phyloP scores from a whole-genome alignment of 2,113 vertebrate species.

The Cephalopterus ornatus region DNA sequence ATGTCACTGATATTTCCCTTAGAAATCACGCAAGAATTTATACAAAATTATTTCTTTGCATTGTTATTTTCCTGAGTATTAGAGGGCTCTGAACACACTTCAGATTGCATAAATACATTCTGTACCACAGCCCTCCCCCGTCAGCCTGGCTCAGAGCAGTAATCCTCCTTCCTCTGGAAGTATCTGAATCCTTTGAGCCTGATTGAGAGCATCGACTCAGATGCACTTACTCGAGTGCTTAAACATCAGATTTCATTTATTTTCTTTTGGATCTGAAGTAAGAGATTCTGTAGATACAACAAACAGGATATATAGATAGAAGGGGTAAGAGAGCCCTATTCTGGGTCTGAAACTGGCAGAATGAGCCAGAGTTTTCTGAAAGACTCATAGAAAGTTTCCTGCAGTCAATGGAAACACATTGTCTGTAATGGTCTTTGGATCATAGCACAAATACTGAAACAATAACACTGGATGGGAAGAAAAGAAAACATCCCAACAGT shows the following conservation, averaged over 20 bases:
- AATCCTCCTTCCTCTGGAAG: neutral
- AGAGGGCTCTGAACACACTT: neutral
- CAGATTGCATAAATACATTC: neutral
- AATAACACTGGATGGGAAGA: neutral
- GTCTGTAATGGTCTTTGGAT: neutral
- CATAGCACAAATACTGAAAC: neutral
- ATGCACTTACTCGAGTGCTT: neutral
- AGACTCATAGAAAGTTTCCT: neutral
- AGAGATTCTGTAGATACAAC: neutral
- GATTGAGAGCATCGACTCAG: neutral
- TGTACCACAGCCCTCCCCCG: neutral
- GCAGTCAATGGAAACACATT: neutral
- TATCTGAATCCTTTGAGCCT: neutral
- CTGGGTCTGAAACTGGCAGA: neutral
- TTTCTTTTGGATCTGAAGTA: neutral
- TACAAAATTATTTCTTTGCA: neutral
- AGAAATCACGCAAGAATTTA: neutral
- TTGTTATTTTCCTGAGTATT: neutral
- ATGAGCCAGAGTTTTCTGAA: neutral
- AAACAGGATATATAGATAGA: accelerated
- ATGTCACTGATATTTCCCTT: neutral
- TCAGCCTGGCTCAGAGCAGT: neutral
- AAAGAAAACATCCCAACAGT: neutral
- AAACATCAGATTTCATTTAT: neutral
- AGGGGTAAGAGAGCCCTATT: neutral